Base-by-base conservation (phyloP, 2,888 invertebrate genomes). In the Stenchaetothrips biformis region DNA sequence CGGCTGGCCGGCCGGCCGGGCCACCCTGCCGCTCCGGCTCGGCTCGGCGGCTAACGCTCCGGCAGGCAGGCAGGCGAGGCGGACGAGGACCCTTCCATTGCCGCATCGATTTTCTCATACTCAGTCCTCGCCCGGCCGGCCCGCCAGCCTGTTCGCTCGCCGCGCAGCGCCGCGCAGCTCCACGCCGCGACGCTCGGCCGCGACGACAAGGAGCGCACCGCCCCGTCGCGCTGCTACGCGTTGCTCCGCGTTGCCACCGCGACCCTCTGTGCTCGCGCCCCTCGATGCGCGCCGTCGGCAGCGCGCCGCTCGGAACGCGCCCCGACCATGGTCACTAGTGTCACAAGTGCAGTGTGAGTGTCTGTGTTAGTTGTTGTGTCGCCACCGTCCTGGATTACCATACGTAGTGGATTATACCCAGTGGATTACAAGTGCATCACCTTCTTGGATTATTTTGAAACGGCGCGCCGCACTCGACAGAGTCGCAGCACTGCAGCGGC, bases 91-190 rank as follows among this genome's bases (percentile, higher is more conserved):
- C 37, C 37, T 37, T 37, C 37, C 37, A 37, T 37, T 37, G 37
- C 67, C 67, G 67, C 67, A 74, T 74, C 67, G 67, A 74, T 74
- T 74, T 74, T 74, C 67, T 74, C 67, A 74, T 74, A 74, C 67
- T 74, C 67, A 74, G 67, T 74, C 67, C 67, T 21, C 25, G 67
- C 67, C 25, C 67, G 67, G 67, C 67, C 67, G 53, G 53, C 53
- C 13, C 53, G 53, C 13, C 16, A 53, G 53, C 53, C 53, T 13
- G 16, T 18, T 53, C 53, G 18, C 53, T 21, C 25, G 21, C 21
- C 11, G 21, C 67, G 67, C 21, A n/a, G 62, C 9, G 67, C 1
- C 11, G 21, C 67, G 53, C 67, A 8, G 0, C 67, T 25, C 7
- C 67, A 37, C 37, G 37, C 37, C 37, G 37, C 37, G 37, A 37